phyloP scores from a whole-genome alignment of 1,140 invertebrate species.

The Eumaeus atala region DNA sequence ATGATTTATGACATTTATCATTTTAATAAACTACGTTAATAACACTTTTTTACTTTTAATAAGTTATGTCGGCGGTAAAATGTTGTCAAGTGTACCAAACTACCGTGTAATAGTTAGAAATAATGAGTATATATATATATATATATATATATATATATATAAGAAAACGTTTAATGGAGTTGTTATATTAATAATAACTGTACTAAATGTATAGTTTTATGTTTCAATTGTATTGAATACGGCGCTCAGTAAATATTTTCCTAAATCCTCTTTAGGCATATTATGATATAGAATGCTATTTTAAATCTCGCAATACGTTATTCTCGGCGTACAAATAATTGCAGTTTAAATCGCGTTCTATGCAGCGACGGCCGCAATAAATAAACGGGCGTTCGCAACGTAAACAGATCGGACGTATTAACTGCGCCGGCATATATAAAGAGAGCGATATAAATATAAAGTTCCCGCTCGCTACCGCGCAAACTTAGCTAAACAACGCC shows the following conservation, averaged over 20 bases:
- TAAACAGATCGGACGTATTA: slow-evolving; percentile 73
- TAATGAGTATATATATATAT: too few species aligned
- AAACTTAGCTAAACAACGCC: slow-evolving; percentile 74
- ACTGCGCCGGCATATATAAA: slow-evolving; percentile 71
- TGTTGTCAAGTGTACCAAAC: neutral
- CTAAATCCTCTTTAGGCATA: too few species aligned
- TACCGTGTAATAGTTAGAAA: neutral
- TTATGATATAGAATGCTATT: slow-evolving; percentile 28
- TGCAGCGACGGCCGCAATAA: slow-evolving; percentile 62
- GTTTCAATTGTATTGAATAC: too few species aligned
- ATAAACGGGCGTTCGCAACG: slow-evolving; percentile 61
- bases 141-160: too few species aligned
- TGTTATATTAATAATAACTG: too few species aligned
- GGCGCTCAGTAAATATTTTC: too few species aligned
- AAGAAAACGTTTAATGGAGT: too few species aligned
- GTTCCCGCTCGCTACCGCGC: slow-evolving; percentile 69
- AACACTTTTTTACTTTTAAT: slow-evolving; percentile 1
- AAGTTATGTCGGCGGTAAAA: neutral
- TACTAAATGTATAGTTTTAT: too few species aligned
- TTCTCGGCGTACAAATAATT: slow-evolving; percentile 65
- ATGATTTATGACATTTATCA: slow-evolving; percentile 16
- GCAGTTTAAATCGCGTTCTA: slow-evolving; percentile 65
- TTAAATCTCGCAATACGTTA: slow-evolving; percentile 61
- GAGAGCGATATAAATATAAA: slow-evolving; percentile 73
- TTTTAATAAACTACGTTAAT: neutral